Percentiles rank a stretch among this genome's conserved stretches.
Evolutionary conservation across 2,113 vertebrate genomes (phyloP).

Genomic region (Osmerus eperlanus): DNA sequence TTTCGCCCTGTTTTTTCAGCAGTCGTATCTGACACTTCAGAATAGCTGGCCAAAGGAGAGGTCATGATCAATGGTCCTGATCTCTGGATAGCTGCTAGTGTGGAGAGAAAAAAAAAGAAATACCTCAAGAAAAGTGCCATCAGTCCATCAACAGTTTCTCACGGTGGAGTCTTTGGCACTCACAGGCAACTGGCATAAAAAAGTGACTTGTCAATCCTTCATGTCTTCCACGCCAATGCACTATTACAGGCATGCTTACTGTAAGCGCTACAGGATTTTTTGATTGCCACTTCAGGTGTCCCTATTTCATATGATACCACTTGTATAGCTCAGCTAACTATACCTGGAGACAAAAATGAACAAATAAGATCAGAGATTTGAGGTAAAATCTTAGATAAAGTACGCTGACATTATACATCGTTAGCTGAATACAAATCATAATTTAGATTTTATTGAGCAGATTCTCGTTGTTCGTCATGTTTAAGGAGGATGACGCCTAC

Average conservation of each 20-base stretch:
- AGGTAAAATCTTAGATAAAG: constrained; percentile 10
- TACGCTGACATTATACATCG: constrained; percentile 34
- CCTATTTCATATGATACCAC: constrained; percentile 32
- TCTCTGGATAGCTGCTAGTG: constrained; percentile 58
- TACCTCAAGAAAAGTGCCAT: constrained; percentile 18
- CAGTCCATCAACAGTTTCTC: constrained; percentile 20
- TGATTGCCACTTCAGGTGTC: constrained; percentile 34
- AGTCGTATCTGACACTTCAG: constrained; percentile 75
- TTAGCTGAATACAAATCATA: constrained; percentile 50
- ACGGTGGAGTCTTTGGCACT: constrained; percentile 12
- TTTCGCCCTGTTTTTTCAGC: constrained; percentile 45
- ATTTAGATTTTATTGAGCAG: constrained; percentile 37
- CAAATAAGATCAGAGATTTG: constrained; percentile 44
- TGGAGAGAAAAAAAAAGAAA: not conserved
- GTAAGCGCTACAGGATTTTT: constrained; percentile 21
- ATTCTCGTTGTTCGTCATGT: constrained; percentile 17
- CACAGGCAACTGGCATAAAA: constrained; percentile 17
- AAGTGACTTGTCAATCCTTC: not conserved
- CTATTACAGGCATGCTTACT: constrained; percentile 27
- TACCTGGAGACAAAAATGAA: constrained; percentile 38
- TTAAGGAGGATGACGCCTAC: constrained; percentile 54
- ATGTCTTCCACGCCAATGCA: constrained; percentile 1
- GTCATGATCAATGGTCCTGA: constrained; percentile 83
- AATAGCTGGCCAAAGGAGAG: constrained; percentile 74
- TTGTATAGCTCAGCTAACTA: constrained; percentile 8